Evolutionary conservation across 2,888 invertebrate species (phyloP), one percentile per base, ranked within the genome.

Genomic region (Pachliopta kotzebuea): DNA sequence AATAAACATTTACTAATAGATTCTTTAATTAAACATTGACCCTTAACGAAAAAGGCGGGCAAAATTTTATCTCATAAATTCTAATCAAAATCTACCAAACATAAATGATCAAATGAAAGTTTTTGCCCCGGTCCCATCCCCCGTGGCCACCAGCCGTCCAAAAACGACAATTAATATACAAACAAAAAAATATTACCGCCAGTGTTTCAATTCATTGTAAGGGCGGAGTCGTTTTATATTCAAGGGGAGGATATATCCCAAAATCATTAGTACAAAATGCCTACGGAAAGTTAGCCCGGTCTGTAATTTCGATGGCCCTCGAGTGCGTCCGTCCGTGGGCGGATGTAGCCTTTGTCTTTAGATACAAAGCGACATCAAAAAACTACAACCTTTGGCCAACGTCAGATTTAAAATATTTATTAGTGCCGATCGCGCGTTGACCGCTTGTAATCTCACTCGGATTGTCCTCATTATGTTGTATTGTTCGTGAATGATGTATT

Each of bases 251-350:
- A 72, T 89, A 87, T 86, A 78, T 85, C 76, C 89, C 88, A 76
- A 86, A 91, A 90, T 91, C 90, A 91, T 91, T 91, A 91, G 89
- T 80, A 80, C 76, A 86, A 89, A 90, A 90, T 91, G 89, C 81
- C 74, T 83, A 70, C 80, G 80, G 80, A 84, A 86, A 85, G 81
- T 80, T 81, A 81, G 81, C 83, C 81, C 73, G 78, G 76, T 73
- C 82, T 80, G 83, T 90, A 88, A 90, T 90, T 90, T 88, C 76
- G 86, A 83, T 81, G 81, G 84, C 84, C 84, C 86, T 68, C 65
- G 76, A 76, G 53, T 54, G 76, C 76, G 79, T 69, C 70, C 68
- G 76, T 79, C 76, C 80, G 89, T 90, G 88, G 90, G 90, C 85
- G 90, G 85, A 84, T 84, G 82, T 83, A 70, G 81, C 84, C 86